Evolutionary conservation across 2,888 invertebrate species (phyloP), one percentile per base, ranked within the genome.

Genomic region (Lordiphosa fenestrarum): DNA sequence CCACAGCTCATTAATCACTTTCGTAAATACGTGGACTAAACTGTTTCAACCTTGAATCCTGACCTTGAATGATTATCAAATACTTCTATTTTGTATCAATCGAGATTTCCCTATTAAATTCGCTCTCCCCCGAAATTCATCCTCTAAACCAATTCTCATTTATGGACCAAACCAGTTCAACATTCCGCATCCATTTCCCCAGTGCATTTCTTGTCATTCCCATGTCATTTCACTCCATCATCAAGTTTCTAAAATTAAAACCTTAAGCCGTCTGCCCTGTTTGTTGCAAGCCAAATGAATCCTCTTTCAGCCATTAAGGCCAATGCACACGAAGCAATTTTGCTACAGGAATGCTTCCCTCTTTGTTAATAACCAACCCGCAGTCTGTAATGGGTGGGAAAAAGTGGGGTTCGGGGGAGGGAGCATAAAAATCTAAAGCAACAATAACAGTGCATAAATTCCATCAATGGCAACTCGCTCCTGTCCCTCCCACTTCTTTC

Each of bases 401-500:
- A 62, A 35, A 44, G 36, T 10, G n/a, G 4, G 35, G 23, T 10
- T 6, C 4, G 6, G 33, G 21, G 10, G 25, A 13, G 12, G 42
- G 10, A 42, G 25, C 3, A 13, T 21, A 7, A 23, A 50, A 62
- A 57, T 65, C 62, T 47, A 35, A 50, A 36, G 55, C 62, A 41
- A 63, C 63, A 63, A 55, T 55, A 62, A 55, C 55, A 66, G 56
- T 52, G 62, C 51, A 71, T 53, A 71, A 73, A 81, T 77, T 81
- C 81, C 81, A 68, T 77, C 77, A 77, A 81, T 74, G 72, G 74
- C 52, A 53, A 51, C 21, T 33, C 39, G 19, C 39, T 13, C 6
- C 5, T 4, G 13, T 10, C 36, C 15, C 15, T 37, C 23, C 23
- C 37, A 4, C 13, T 30, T 48, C n/a, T 1, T 21, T 9, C 9